Conservation (phyloP, 2,797 vertebrate species). For the Gymnoscopelus microlampas region DNA sequence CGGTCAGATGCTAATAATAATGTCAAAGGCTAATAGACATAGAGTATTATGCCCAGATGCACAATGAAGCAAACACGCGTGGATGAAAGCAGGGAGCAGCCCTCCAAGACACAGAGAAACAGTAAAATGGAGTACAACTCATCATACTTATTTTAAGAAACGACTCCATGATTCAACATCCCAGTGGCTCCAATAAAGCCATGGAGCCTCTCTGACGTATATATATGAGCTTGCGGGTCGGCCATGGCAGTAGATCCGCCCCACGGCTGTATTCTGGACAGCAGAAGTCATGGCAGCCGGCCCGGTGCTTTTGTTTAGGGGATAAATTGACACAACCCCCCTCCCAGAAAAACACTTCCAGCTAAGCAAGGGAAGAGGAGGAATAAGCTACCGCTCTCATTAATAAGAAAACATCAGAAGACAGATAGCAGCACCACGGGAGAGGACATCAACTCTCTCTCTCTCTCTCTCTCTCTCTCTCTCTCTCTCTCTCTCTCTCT, state of each 20-base stretch:
- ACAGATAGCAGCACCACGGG: conserved; percentile 31
- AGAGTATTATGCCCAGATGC: conserved; percentile 29
- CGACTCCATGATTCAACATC: conserved; percentile 65
- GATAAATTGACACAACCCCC: conserved; percentile 20
- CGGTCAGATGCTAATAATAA: too few species aligned
- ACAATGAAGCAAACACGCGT: neutral
- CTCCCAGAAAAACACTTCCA: conserved; percentile 18
- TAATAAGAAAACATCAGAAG: conserved; percentile 62
- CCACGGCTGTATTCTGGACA: conserved; percentile 31
- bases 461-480: conserved; percentile 41
- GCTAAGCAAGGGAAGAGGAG: conserved; percentile 10
- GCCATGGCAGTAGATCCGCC: conserved; percentile 35
- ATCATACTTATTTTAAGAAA: conserved; percentile 5
- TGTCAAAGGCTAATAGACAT: conserved; percentile 17
- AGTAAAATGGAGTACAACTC: neutral
- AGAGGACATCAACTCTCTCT: conserved; percentile 44
- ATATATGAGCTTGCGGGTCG: conserved; percentile 23
- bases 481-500: conserved; percentile 39
- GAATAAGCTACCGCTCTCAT: conserved; percentile 48
- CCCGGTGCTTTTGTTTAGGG: conserved; percentile 26
- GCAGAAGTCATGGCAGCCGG: conserved; percentile 24
- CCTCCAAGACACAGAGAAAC: too few species aligned
- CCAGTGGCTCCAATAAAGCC: conserved; percentile 57
- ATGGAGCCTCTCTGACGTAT: conserved; percentile 30
- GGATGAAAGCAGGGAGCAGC: too few species aligned